phyloP scores from a whole-genome alignment of 2,797 vertebrate species.

The Typhlichthys subterraneus region DNA sequence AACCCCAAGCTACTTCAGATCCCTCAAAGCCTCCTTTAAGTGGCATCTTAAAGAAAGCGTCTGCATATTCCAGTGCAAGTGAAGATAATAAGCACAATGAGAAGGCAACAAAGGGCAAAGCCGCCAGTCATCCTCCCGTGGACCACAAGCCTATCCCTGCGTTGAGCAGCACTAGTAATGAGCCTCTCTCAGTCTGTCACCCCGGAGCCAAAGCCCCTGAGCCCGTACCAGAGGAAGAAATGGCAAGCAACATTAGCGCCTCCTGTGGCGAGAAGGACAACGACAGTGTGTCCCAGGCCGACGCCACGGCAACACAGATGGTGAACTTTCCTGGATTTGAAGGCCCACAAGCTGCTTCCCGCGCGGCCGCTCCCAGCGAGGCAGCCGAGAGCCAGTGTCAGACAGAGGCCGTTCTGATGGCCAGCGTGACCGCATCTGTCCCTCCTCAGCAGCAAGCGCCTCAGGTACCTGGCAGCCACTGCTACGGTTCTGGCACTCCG shows the following conservation, averaged over 20 bases:
- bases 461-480: constrained; percentile 81
- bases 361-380: constrained; percentile 74
- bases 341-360: constrained; percentile 64
- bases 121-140: constrained; percentile 21
- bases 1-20: constrained; percentile 63
- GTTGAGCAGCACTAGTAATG: constrained; percentile 53
- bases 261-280: constrained; percentile 77
- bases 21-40: constrained; percentile 83
- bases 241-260: constrained; percentile 79
- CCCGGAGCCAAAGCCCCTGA: constrained; percentile 68
- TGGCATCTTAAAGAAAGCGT: constrained; percentile 82
- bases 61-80: constrained; percentile 52
- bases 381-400: constrained; percentile 78
- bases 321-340: constrained; percentile 71
- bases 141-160: constrained; percentile 41
- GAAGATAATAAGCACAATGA: constrained; percentile 58
- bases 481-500: constrained; percentile 66
- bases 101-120: constrained; percentile 42
- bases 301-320: constrained; percentile 57
- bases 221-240: constrained; percentile 61
- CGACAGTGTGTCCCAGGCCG: constrained; percentile 67
- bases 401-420: constrained; percentile 66
- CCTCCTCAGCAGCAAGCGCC: constrained; percentile 79
- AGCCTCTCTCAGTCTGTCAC: constrained; percentile 66
- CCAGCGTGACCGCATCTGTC: constrained; percentile 74